These are phyloP conservation scores for Folsomia candida DNA, from an alignment of 2,888 invertebrate genomes.

Conservation along the genomic window DNA sequence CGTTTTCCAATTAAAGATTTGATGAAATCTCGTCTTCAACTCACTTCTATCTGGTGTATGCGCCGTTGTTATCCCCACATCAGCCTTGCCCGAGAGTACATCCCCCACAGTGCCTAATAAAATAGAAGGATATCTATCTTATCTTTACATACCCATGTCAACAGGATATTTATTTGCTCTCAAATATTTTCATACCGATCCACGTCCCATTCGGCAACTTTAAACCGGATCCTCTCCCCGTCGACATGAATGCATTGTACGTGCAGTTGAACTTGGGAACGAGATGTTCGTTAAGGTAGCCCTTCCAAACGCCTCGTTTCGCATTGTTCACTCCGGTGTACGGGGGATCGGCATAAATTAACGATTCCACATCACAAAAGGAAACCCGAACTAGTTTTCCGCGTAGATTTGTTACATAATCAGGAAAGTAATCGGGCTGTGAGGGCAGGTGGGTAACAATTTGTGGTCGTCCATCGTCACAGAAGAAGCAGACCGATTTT, in stretches of 20 bases:
- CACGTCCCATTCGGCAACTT: neutral
- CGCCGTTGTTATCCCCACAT: neutral
- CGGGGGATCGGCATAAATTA: neutral
- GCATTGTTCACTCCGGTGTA: neutral
- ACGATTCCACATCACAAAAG: neutral
- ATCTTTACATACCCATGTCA: no score
- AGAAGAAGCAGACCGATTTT: conserved; percentile 4
- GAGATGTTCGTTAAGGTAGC: neutral
- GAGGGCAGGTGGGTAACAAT: neutral
- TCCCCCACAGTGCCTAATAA: neutral
- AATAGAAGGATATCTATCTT: neutral
- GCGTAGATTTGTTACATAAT: neutral
- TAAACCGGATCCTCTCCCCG: neutral
- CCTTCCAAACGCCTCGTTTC: neutral
- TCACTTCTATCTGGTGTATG: neutral
- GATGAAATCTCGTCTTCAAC: neutral
- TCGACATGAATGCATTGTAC: neutral
- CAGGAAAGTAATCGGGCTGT: neutral
- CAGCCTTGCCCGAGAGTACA: neutral
- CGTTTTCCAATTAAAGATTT: neutral
- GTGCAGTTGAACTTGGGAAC: neutral
- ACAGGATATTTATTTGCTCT: neutral
- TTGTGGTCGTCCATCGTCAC: neutral
- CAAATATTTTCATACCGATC: neutral
- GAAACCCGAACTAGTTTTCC: conserved; percentile 1